A percentile compares a stretch with the other conserved stretches of the same genome.
Conservation (phyloP, 2,797 vertebrate species). For the Heterohyrax brucei region DNA sequence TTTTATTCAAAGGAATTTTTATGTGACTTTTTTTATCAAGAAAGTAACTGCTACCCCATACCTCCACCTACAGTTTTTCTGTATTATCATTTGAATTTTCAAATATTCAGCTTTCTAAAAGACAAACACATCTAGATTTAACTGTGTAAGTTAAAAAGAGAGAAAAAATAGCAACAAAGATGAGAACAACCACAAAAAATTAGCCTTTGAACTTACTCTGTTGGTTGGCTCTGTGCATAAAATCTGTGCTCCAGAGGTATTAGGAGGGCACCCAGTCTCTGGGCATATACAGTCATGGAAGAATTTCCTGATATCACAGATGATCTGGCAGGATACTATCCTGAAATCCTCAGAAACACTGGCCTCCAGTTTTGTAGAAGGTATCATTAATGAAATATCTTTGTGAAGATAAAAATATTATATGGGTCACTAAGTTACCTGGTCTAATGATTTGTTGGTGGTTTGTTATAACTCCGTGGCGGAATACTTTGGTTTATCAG, state of each 20-base stretch:
- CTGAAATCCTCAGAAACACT: background rate
- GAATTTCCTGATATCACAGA: fast-evolving
- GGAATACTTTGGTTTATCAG: background rate
- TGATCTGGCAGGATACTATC: background rate
- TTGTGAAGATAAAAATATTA: background rate
- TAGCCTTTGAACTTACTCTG: background rate
- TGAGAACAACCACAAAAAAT: background rate
- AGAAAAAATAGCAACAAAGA: background rate
- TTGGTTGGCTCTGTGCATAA: background rate
- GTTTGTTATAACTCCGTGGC: background rate
- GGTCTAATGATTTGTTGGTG: background rate
- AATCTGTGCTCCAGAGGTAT: background rate
- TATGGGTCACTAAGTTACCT: background rate
- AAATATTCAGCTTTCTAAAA: background rate
- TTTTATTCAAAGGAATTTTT: constrained; percentile 60
- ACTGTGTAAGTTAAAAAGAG: background rate
- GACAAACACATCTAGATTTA: background rate
- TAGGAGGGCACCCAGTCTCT: background rate
- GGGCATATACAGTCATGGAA: background rate
- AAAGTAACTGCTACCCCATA: background rate
- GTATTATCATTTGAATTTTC: background rate
- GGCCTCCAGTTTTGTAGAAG: background rate
- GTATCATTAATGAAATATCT: background rate
- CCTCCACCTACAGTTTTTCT: background rate
- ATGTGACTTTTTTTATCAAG: background rate